Evolutionary conservation across 2,113 vertebrate species (phyloP).

Genomic region (Tragelaphus buxtoni): DNA sequence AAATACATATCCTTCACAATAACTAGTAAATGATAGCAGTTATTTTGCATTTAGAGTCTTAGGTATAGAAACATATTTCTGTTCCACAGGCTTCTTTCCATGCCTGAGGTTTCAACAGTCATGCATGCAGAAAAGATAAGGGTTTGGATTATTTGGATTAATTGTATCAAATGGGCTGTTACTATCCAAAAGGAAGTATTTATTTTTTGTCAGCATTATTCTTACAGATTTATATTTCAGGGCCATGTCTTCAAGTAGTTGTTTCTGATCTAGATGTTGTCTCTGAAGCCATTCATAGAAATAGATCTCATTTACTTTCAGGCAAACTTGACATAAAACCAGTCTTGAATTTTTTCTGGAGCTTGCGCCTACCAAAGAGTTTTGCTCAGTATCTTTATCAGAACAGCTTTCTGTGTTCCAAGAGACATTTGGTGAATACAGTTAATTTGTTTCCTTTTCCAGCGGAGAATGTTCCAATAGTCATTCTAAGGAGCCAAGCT

Average conservation of each 20-base stretch:
- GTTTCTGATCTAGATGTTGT: slow-evolving; percentile 45
- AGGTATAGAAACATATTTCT: not conserved
- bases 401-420: slow-evolving; percentile 84
- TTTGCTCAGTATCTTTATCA: slow-evolving; percentile 79
- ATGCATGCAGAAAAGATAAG: not conserved
- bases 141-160: not conserved
- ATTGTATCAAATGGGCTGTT: not conserved
- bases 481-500: slow-evolving; percentile 81
- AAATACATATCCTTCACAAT: not conserved
- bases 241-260: not conserved
- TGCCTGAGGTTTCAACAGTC: not conserved
- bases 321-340: slow-evolving; percentile 77
- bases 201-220: not conserved
- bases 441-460: slow-evolving; percentile 87
- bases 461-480: slow-evolving; percentile 85
- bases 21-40: not conserved
- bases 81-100: not conserved
- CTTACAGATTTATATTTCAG: not conserved
- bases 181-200: not conserved
- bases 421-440: slow-evolving; percentile 85
- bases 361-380: slow-evolving; percentile 73
- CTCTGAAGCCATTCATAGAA: slow-evolving; percentile 66
- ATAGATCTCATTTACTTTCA: slow-evolving; percentile 71
- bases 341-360: slow-evolving; percentile 79
- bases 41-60: not conserved